phyloP scores from a whole-genome alignment of 2,888 invertebrate species.

The Rhagophthalmus giganteus region DNA sequence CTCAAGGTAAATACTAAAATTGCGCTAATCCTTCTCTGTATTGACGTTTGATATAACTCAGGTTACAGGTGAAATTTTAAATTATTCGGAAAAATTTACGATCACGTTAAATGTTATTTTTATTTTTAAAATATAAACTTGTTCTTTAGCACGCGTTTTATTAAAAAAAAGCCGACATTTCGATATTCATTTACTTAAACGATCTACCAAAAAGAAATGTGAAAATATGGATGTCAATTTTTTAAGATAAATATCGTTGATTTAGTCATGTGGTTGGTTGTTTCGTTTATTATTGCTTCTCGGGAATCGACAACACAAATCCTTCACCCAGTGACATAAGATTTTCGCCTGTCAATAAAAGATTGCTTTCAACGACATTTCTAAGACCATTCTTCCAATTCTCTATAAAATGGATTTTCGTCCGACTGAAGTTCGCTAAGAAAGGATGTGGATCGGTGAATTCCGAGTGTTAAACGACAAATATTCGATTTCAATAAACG shows the following conservation, averaged over 20 bases:
- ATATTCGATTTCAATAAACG: conserved; percentile 12
- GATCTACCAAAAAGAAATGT: neutral
- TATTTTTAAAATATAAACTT: no score
- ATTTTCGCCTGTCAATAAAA: conserved; percentile 31
- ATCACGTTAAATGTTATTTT: no score
- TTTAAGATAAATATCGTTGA: conserved; percentile 15
- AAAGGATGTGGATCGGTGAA: conserved; percentile 19
- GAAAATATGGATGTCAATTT: neutral
- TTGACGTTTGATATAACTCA: no score
- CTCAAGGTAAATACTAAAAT: no score
- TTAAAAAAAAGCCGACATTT: no score
- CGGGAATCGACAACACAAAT: conserved; percentile 24
- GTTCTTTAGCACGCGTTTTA: no score
- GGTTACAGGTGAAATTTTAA: no score
- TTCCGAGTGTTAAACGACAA: conserved; percentile 10
- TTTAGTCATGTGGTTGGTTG: conserved; percentile 20
- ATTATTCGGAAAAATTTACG: no score
- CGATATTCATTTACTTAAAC: no score
- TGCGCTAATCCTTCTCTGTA: no score
- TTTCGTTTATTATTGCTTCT: conserved; percentile 24
- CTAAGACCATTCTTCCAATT: conserved; percentile 30
- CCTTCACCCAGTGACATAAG: conserved; percentile 23
- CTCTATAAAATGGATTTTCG: conserved; percentile 28
- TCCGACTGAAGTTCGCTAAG: conserved; percentile 10
- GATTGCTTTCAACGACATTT: conserved; percentile 36